Base-by-base conservation (phyloP, 2,888 invertebrate species). In the Drosophila aldrichi region DNA sequence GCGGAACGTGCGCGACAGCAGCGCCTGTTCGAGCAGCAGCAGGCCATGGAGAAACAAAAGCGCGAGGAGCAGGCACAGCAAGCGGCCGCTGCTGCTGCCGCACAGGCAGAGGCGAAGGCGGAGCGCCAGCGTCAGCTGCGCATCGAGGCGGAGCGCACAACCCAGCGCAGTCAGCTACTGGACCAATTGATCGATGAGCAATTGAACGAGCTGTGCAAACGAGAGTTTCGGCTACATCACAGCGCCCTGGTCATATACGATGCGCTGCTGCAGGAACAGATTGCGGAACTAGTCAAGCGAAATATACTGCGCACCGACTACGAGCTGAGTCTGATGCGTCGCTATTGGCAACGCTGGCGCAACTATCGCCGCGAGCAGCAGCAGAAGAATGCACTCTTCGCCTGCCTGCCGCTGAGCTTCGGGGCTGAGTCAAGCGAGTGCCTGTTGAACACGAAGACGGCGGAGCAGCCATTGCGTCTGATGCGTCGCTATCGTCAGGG, bases 341-440 rank as follows among this genome's bases (percentile, higher is more conserved):
- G 92, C 40, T 94, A 93, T 66, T 93, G 93, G 41, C 83, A 85
- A 16, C 91, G 92, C 40, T 95, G 95, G 95, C 92, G 92, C 29
- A 88, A 82, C 22, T 90, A 91, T 34, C 88, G 92, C 2, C 81
- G 89, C 1, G 92, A 90, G 43, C 93, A 93, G 65, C 93, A 92
- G 73, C 85, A 93, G 22, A 94, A 94, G 77, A 93, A 94, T 9
- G 93, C 93, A 69, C 93, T 94, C 0, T 91, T 95, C 38, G 94
- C 94, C 55, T 93, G 93, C 52, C 94, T 94, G 41, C 95, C 95
- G 0, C 90, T 94, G 2, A 95, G 94, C 94, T 88, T 94, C 18
- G 93, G 94, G n/a, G 91, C 91, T 1, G 87, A 89, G 48, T 74
- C 80, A 0, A 70, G 89, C 6, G 68, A 70, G 0, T 66, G 85